Conservation (phyloP, 2,797 vertebrate species). For the Eulemur mongoz region DNA sequence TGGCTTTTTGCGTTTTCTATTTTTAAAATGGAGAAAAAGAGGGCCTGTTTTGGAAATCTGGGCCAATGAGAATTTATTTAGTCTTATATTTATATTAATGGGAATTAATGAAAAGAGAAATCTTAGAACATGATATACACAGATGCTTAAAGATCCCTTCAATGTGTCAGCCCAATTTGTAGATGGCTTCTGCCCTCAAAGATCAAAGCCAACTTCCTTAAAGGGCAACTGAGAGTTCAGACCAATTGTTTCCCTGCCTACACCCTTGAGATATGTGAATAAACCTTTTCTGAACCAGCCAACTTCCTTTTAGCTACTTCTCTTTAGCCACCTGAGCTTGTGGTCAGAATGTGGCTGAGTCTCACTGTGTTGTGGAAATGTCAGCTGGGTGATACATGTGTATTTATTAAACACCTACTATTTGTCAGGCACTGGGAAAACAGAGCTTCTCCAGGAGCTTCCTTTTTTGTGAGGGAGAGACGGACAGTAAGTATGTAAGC, state of each 20-base stretch:
- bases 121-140: not conserved
- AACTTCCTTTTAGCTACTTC: not conserved
- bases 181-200: not conserved
- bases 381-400: not conserved
- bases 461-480: not conserved
- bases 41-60: not conserved
- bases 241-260: not conserved
- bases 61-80: not conserved
- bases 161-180: not conserved
- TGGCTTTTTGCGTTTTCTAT: not conserved
- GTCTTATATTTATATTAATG: not conserved
- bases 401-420: constrained; percentile 16
- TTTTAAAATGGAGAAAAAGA: not conserved
- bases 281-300: constrained; percentile 28
- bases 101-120: constrained; percentile 22
- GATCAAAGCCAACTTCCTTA: not conserved
- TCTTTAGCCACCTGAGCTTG: not conserved
- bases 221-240: not conserved
- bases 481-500: not conserved
- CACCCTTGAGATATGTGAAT: not conserved
- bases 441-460: not conserved
- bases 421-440: not conserved
- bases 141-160: not conserved
- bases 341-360: not conserved
- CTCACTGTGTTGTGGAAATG: not conserved